Evolutionary conservation across 1,140 invertebrate species (phyloP), one percentile per base, ranked within the genome.

Genomic region (Tetramorium simillimum): DNA sequence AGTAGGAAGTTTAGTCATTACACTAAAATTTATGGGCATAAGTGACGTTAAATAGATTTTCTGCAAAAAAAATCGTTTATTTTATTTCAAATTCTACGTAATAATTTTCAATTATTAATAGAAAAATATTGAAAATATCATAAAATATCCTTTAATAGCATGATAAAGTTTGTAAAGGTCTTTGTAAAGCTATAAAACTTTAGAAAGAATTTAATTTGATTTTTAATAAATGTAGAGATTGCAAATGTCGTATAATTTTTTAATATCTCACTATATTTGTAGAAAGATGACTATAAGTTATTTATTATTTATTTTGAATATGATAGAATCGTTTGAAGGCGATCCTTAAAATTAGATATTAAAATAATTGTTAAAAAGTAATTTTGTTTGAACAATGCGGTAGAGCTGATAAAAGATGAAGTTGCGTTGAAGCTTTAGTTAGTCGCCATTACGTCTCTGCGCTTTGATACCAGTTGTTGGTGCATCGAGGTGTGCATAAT

Each of bases 401-500:
- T n/a, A 43, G 4, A n/a, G 24, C 21, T 37, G 69, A 56, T 56
- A 3, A 37, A 43, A 16, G 37, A 51, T 80, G 18, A 43, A 40
- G n/a, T 40, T 53, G 18, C 10, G 58, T 12, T 28, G 16, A 43
- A 28, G 49, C n/a, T 70, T 82, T 43, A 70, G 21, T 56, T 43
- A 70, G 21, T 56, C 37, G 51, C 0, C 18, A n/a, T 28, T 82
- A 72, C 24, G 18, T 70, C 21, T 72, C 49, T 21, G 18, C 40
- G 24, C 24, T 73, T 73, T 33, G 12, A 37, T n/a, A 37, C 18
- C 24, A 7, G 18, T 67, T 16, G 33, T 16, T n/a, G 46, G 3
- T 73, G 40, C 28, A 60, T 60, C 80, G 67, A 73, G 24, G n/a
- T 81, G 40, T 53, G 18, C 43, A 46, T 84, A 84, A 84, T 84